Percentiles rank a stretch among this genome's conserved stretches.
phyloP scores from a whole-genome alignment of 92 coral and sea anemone genomes.

The Scolanthus callimorphus region DNA sequence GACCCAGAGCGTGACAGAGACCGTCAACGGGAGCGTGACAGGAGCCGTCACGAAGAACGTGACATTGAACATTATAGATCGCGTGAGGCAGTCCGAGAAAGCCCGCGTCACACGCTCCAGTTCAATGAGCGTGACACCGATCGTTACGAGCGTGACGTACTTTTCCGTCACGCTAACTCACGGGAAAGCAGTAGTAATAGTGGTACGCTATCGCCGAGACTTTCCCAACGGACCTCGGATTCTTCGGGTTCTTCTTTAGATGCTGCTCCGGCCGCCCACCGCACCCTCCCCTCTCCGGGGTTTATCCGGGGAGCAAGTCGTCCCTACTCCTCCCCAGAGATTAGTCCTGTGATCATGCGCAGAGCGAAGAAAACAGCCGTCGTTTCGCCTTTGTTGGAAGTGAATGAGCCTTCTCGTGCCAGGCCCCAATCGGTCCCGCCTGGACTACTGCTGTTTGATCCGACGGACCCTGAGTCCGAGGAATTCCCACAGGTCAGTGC shows the following conservation, averaged over 20 bases:
- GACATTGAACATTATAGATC: constrained; percentile 27
- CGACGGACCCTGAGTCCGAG: constrained; percentile 90
- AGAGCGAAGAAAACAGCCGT: constrained; percentile 78
- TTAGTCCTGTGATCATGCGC: constrained; percentile 24
- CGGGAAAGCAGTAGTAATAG: too few species aligned
- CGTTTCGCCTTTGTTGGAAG: constrained; percentile 74
- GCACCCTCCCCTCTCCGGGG: neutral
- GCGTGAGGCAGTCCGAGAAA: constrained; percentile 12
- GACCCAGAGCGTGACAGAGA: neutral
- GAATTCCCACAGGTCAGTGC: constrained; percentile 65
- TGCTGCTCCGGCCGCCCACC: neutral
- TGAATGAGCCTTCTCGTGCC: constrained; percentile 22
- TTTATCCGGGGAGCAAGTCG: neutral
- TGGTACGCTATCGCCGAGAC: neutral
- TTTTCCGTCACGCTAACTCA: neutral
- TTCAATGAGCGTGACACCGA: neutral
- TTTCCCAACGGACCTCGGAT: neutral
- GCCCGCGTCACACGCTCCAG: neutral
- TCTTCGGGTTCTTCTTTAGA: neutral
- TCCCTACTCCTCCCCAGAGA: constrained; percentile 23
- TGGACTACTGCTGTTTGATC: constrained; percentile 70
- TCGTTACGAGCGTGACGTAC: neutral
- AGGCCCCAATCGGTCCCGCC: constrained; percentile 81
- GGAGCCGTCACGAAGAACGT: too few species aligned
- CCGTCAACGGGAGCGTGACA: too few species aligned